A percentile compares a stretch with the other conserved stretches of the same genome.
Evolutionary conservation across 2,113 vertebrate genomes (phyloP).

Genomic region (Osmerus mordax): DNA sequence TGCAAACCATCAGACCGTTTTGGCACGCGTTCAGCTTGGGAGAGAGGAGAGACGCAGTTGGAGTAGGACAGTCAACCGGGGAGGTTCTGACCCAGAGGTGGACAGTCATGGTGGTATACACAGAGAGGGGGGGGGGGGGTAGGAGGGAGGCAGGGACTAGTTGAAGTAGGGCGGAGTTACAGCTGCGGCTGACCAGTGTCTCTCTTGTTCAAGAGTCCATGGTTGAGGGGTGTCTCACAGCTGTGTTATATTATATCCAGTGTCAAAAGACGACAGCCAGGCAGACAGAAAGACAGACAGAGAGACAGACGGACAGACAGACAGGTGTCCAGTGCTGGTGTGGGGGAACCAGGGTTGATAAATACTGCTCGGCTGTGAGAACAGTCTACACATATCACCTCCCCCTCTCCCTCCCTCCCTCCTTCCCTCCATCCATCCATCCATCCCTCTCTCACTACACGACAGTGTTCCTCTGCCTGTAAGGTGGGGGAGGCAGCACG

Average conservation of each 20-base stretch:
- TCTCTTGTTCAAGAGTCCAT: slow-evolving; percentile 25
- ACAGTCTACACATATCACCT: slow-evolving; percentile 23
- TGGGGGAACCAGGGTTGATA: slow-evolving; percentile 46
- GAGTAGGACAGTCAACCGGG: background rate
- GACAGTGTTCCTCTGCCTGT: slow-evolving; percentile 98
- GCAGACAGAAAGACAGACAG: slow-evolving; percentile 27
- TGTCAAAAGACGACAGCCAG: background rate
- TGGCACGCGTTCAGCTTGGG: too few species aligned
- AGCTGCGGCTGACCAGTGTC: slow-evolving; percentile 33
- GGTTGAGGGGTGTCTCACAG: slow-evolving; percentile 32
- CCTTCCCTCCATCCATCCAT: slow-evolving; percentile 56
- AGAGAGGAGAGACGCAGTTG: too few species aligned
- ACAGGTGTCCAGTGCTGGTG: slow-evolving; percentile 47
- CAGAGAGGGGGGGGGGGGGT: slow-evolving; percentile 4
- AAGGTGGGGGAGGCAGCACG: slow-evolving; percentile 92
- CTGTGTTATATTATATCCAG: background rate
- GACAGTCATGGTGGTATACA: background rate
- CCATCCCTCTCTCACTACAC: slow-evolving; percentile 76
- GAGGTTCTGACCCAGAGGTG: background rate
- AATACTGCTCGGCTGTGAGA: slow-evolving; percentile 44
- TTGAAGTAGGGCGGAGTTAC: slow-evolving; percentile 25
- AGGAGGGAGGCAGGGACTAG: background rate
- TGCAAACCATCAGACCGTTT: too few species aligned
- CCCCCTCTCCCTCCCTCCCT: slow-evolving; percentile 61
- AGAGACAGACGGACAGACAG: slow-evolving; percentile 12